Percentiles rank a stretch among this genome's conserved stretches.
Conservation (phyloP, 2,797 vertebrate genomes). For the Halcyon badia region DNA sequence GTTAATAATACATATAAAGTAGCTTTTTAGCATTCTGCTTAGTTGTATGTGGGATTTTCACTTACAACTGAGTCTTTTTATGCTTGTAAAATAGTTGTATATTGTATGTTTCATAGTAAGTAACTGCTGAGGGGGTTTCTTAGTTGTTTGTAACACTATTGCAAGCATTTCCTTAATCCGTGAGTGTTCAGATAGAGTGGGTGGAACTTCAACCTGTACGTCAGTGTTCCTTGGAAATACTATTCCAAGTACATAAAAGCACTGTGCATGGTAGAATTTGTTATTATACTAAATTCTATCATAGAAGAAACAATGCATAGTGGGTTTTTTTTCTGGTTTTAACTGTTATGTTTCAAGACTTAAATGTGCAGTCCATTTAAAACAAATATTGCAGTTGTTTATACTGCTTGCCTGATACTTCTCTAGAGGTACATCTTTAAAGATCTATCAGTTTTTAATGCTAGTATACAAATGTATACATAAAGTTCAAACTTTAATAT, state of each 20-base stretch:
- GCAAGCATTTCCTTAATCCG: background rate
- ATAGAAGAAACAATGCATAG: background rate
- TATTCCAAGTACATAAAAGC: background rate
- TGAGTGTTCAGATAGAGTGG: background rate
- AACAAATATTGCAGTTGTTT: background rate
- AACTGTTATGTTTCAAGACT: background rate
- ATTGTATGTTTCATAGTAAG: slow-evolving; percentile 42
- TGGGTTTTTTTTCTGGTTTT: background rate
- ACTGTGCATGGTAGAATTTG: background rate
- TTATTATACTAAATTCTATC: background rate
- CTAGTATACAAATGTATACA: background rate
- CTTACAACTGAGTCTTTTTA: slow-evolving; percentile 30
- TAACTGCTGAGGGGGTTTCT: background rate
- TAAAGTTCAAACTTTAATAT: background rate
- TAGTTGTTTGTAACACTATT: background rate
- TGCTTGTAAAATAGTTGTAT: slow-evolving; percentile 49
- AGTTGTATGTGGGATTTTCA: slow-evolving; percentile 49
- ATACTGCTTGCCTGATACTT: background rate
- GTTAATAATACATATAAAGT: slow-evolving; percentile 60
- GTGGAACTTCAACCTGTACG: background rate
- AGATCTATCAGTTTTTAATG: background rate
- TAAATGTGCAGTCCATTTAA: background rate
- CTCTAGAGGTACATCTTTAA: background rate
- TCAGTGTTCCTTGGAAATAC: background rate
- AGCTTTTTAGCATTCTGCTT: slow-evolving; percentile 27